Percentiles rank a stretch among this genome's conserved stretches.
Conservation (phyloP, 2,797 vertebrate genomes). For the Poecile montanus region DNA sequence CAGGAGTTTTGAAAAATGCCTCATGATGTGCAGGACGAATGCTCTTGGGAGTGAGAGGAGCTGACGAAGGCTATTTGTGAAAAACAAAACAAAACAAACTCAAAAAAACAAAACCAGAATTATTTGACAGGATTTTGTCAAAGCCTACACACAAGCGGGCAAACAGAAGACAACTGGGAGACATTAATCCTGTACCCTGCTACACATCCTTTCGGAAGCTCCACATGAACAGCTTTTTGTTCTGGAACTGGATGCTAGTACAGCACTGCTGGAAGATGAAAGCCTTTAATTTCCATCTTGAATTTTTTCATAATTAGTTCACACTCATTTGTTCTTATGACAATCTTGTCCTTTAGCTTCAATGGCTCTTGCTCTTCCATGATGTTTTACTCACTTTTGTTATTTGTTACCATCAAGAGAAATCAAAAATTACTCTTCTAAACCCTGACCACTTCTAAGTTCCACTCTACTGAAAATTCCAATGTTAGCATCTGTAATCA, state of each 20-base stretch:
- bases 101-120: not conserved
- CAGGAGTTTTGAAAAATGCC: constrained; percentile 92
- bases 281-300: not conserved
- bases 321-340: not conserved
- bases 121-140: not conserved
- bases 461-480: not conserved
- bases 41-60: constrained; percentile 86
- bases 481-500: not conserved
- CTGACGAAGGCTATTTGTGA: constrained; percentile 72
- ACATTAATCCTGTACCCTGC: not conserved
- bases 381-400: not conserved
- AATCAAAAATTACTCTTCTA: not conserved
- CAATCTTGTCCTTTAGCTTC: not conserved
- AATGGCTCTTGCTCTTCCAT: not conserved
- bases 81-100: not conserved
- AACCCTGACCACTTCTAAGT: not conserved
- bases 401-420: not conserved
- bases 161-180: not conserved
- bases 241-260: not conserved
- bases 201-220: not conserved
- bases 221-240: not conserved
- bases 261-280: not conserved
- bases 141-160: not conserved
- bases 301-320: not conserved
- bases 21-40: constrained; percentile 70